Conservation (phyloP, 2,888 invertebrate genomes). For the Nemoura dubitans region DNA sequence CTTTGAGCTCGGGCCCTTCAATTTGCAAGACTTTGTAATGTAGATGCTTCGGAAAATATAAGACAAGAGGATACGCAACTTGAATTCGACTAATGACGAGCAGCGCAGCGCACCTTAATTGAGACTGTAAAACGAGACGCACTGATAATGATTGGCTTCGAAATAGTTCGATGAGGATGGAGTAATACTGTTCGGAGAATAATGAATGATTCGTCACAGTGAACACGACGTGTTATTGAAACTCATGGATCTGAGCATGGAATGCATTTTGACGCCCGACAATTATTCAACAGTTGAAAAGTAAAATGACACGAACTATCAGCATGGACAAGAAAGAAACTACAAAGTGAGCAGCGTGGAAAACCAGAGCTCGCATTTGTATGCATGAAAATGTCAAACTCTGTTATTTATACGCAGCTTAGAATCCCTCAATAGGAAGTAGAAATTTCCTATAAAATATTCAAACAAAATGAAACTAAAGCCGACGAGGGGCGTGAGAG, state of each 20-base stretch:
- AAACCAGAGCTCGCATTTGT: background rate
- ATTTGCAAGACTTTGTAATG: background rate
- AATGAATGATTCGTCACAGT: background rate
- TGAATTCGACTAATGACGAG: background rate
- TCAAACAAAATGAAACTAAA: background rate
- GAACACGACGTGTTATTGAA: background rate
- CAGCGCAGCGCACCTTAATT: background rate
- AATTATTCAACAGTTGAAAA: background rate
- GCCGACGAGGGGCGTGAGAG: background rate
- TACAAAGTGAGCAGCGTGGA: background rate
- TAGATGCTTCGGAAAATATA: background rate
- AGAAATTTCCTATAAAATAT: background rate
- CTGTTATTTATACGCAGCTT: background rate
- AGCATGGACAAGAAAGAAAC: background rate
- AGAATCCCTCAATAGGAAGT: background rate
- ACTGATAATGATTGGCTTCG: background rate
- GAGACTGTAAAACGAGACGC: background rate
- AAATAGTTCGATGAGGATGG: background rate
- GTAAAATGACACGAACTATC: background rate
- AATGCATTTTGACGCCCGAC: background rate
- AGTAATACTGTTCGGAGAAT: background rate
- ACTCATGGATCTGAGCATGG: background rate
- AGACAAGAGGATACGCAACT: background rate
- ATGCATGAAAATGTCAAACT: slow-evolving; percentile 7
- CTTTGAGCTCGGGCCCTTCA: background rate